Evolutionary conservation across 2,113 vertebrate species (phyloP), one percentile per base, ranked within the genome.

Genomic region (Cephalophus harveyi): DNA sequence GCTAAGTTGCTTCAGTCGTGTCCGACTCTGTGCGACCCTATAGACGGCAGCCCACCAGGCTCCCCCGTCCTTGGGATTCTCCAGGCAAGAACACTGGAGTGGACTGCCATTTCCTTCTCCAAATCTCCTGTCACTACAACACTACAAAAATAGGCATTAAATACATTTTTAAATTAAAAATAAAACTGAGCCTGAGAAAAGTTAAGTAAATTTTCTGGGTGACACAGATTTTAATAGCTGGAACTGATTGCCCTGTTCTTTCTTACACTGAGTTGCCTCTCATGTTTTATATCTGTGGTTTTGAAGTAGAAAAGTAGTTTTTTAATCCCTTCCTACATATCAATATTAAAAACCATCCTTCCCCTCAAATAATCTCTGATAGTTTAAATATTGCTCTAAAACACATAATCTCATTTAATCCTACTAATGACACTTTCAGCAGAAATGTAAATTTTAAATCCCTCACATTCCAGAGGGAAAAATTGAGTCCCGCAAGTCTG

Each of bases 371-470:
- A 78, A 92, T 87, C 60, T 40, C 76, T 76, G 23, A 79, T 6
- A 83, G 10, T 79, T 89, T 91, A 92, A 96, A 94, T 87, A 95
- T 71, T 87, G 7, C 23, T 94, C 91, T 95, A 89, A 94, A 62
- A n/a, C 40, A n/a, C 1, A 14, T 55, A 84, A 84, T 93, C 60
- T 52, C n/a, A 78, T 60, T 94, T 87, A 86, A 90, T 78, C 50
- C 48, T 67, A 50, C 81, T 95, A 62, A 94, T 90, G 36, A n/a
- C 23, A 76, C 40, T 85, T 7, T 79, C 74, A 15, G 46, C 64
- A 54, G 40, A 67, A 94, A 87, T 23, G 62, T 43, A 64, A 23
- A 13, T 89, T 79, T 85, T 54, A 46, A 91, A 52, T 5, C 9
- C 15, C 25, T 40, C 27, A 46, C 2, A 2, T 62, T 43, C 40